A percentile compares a stretch with the other conserved stretches of the same genome.
These are phyloP conservation scores for Australoheros scitulus DNA, from an alignment of 2,113 vertebrate genomes.

Conservation along the genomic window DNA sequence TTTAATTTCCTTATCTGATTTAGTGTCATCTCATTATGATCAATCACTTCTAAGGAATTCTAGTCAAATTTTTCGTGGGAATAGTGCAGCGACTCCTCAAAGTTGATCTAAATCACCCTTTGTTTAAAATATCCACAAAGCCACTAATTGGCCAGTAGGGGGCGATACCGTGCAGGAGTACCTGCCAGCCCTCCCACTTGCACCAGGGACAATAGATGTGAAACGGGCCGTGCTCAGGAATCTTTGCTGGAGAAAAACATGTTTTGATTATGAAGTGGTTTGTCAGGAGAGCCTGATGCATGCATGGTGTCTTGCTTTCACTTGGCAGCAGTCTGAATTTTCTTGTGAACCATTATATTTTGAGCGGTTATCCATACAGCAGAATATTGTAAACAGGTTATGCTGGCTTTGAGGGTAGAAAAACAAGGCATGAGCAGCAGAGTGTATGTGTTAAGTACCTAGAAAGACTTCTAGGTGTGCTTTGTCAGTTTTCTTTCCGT, in stretches of 20 bases:
- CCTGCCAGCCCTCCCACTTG: slow-evolving; percentile 19
- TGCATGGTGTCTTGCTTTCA: neutral
- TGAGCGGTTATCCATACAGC: neutral
- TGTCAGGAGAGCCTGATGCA: slow-evolving; percentile 4
- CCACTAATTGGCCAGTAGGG: slow-evolving; percentile 52
- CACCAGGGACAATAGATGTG: slow-evolving; percentile 68
- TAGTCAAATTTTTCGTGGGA: neutral
- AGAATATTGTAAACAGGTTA: neutral
- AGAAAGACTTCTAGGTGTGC: neutral
- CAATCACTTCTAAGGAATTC: neutral
- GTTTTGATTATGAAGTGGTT: slow-evolving; percentile 58
- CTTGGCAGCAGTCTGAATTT: neutral
- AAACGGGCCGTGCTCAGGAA: slow-evolving; percentile 67
- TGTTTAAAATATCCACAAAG: slow-evolving; percentile 44
- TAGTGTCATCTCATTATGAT: neutral
- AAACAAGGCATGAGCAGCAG: neutral
- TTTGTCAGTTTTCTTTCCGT: neutral
- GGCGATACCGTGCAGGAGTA: slow-evolving; percentile 33
- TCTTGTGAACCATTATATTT: neutral
- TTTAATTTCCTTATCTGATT: neutral
- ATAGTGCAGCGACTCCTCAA: neutral
- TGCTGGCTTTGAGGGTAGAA: neutral
- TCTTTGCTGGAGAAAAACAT: slow-evolving; percentile 72
- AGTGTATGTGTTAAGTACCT: neutral
- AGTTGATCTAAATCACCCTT: slow-evolving; percentile 58